These are phyloP conservation scores for Camarhynchus parvulus DNA, from an alignment of 2,113 vertebrate genomes.

Conservation along the genomic window DNA sequence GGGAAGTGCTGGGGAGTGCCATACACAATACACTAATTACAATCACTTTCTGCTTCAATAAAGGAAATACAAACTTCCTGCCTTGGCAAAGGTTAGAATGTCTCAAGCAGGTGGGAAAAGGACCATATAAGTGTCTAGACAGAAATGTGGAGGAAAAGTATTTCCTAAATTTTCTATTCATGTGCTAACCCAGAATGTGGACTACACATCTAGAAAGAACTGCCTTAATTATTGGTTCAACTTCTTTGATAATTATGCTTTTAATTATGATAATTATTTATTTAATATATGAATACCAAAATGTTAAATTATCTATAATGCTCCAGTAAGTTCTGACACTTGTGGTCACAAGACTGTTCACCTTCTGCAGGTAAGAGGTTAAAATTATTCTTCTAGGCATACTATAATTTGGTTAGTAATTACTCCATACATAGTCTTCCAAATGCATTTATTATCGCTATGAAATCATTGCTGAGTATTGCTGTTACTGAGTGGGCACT, in stretches of 20 bases:
- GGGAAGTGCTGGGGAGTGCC: neutral
- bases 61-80: constrained; percentile 60
- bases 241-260: neutral
- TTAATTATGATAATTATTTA: neutral
- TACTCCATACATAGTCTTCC: neutral
- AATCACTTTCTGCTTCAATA: constrained; percentile 61
- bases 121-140: neutral
- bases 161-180: neutral
- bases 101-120: constrained; percentile 11
- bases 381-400: neutral
- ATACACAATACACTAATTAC: constrained; percentile 40
- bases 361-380: neutral
- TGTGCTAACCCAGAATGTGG: neutral
- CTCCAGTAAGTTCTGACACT: neutral
- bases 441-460: neutral
- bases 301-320: neutral
- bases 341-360: neutral
- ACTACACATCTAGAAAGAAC: neutral
- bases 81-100: constrained; percentile 25
- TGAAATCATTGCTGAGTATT: neutral
- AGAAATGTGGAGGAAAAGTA: neutral
- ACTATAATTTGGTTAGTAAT: neutral
- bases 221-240: neutral
- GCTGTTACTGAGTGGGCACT: neutral
- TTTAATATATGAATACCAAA: neutral